These are phyloP conservation scores for Hypotaenidia okinawae DNA, from an alignment of 2,797 vertebrate genomes.

Conservation along the genomic window DNA sequence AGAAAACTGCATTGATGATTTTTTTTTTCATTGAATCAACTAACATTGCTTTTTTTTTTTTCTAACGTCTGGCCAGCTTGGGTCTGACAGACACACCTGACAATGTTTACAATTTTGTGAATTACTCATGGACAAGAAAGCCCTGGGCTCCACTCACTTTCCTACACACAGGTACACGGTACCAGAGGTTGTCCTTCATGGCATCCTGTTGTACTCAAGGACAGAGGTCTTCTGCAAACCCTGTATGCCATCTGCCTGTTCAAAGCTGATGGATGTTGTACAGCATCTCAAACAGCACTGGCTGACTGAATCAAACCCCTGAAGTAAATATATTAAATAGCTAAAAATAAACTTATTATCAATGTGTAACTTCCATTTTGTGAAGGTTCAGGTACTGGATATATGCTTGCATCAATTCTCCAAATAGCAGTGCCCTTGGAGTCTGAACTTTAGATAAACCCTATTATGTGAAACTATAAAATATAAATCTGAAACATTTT, in stretches of 20 bases:
- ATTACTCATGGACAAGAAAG: background rate
- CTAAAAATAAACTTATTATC: background rate
- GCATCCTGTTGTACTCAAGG: background rate
- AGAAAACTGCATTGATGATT: background rate
- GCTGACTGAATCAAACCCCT: background rate
- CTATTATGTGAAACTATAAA: background rate
- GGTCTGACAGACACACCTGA: background rate
- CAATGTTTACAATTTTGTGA: background rate
- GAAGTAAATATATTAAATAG: background rate
- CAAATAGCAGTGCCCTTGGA: background rate
- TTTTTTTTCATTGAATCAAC: background rate
- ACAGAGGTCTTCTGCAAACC: background rate
- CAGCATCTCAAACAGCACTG: background rate
- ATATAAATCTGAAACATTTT: background rate
- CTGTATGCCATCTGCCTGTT: background rate
- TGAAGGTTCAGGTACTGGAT: background rate
- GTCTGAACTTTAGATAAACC: background rate
- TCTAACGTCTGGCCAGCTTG: background rate
- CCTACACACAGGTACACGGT: background rate
- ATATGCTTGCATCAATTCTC: background rate
- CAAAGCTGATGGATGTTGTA: background rate
- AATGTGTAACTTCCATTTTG: background rate
- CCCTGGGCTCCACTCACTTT: background rate
- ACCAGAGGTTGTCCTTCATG: background rate
- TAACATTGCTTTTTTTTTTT: background rate